phyloP scores from a whole-genome alignment of 30 jellyfish, hydroid and myxozoan species.

The Turritopsis rubra region DNA sequence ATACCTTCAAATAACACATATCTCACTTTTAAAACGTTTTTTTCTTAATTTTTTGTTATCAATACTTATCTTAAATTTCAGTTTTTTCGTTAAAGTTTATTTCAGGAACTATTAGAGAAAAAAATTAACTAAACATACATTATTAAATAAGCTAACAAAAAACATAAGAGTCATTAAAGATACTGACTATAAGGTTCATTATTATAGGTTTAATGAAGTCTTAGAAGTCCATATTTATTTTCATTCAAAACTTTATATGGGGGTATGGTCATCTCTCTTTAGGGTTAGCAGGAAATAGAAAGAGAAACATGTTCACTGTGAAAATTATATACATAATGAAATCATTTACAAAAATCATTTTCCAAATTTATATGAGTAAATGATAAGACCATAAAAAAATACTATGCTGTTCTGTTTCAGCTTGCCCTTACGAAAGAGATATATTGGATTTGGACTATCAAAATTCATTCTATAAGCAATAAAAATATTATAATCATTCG shows the following conservation, averaged over 20 bases:
- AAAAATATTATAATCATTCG: too few relatives aligned
- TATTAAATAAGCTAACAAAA: not conserved
- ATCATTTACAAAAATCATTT: not conserved
- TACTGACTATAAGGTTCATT: not conserved
- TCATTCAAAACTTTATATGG: too few relatives aligned
- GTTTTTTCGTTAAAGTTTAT: not conserved
- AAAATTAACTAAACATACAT: not conserved
- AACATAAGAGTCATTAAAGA: not conserved
- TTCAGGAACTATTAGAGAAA: not conserved
- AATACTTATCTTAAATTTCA: not conserved
- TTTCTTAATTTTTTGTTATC: not conserved
- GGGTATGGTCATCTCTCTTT: too few relatives aligned
- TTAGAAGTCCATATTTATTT: too few relatives aligned
- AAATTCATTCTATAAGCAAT: too few relatives aligned
- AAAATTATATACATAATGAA: not conserved
- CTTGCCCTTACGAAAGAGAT: too few relatives aligned
- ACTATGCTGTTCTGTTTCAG: too few relatives aligned
- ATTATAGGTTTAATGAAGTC: not conserved
- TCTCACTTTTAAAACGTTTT: not conserved
- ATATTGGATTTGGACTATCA: too few relatives aligned
- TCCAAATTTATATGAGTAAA: not conserved
- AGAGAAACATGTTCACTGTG: too few relatives aligned
- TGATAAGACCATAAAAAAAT: not conserved
- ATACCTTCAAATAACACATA: too few relatives aligned
- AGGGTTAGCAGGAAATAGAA: too few relatives aligned